Evolutionary conservation across 2,797 vertebrate genomes (phyloP).

Genomic region (Acanthurus lineatus): DNA sequence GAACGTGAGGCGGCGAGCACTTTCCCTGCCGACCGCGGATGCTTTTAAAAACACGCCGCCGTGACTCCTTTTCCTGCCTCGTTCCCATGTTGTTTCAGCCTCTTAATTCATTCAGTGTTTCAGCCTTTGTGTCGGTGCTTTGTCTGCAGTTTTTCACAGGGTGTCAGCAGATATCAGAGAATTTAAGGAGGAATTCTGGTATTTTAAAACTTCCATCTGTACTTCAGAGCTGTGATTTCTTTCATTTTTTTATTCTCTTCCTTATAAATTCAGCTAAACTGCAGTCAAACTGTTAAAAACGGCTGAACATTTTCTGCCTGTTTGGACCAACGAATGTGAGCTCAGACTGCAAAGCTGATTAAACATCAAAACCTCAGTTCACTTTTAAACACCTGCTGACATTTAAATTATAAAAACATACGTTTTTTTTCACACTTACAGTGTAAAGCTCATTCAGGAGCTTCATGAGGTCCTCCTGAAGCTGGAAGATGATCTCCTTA

Average conservation of each 20-base stretch:
- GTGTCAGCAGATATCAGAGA: too few relatives aligned
- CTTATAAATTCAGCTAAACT: too few relatives aligned
- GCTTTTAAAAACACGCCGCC: background rate
- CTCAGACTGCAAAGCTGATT: too few relatives aligned
- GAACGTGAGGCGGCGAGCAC: background rate
- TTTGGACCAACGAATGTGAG: too few relatives aligned
- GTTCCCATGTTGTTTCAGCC: background rate
- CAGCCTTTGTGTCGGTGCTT: background rate
- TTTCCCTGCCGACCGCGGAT: background rate
- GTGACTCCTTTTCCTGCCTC: background rate
- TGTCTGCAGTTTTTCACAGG: background rate
- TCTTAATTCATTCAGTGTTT: background rate
- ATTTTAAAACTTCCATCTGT: too few relatives aligned
- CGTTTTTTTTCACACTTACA: constrained; percentile 83
- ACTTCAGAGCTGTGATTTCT: too few relatives aligned
- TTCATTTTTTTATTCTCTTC: too few relatives aligned
- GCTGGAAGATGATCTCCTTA: constrained; percentile 97
- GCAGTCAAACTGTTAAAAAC: too few relatives aligned
- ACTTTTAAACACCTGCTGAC: too few relatives aligned
- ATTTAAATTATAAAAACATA: background rate
- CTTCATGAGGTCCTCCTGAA: constrained; percentile 99
- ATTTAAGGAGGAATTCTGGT: too few relatives aligned
- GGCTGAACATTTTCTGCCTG: too few relatives aligned
- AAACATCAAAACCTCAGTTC: too few relatives aligned
- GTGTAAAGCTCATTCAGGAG: constrained; percentile 99